These are phyloP conservation scores for Heteropelma amictum DNA, from an alignment of 2,888 invertebrate genomes.

Conservation along the genomic window DNA sequence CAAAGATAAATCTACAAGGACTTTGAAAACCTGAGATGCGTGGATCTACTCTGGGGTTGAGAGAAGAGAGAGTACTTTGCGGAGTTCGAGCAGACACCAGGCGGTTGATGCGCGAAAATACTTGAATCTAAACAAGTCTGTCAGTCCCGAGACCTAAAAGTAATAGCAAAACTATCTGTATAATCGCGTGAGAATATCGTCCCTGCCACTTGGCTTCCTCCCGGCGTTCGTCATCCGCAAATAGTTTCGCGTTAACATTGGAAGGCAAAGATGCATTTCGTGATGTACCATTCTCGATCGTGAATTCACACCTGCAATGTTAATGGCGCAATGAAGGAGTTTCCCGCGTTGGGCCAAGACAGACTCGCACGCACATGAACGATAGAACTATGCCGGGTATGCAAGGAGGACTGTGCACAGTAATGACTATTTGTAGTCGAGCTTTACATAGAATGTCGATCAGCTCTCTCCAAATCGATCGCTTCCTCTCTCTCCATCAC, in stretches of 20 bases:
- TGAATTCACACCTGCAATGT: constrained; percentile 66
- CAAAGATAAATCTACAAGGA: constrained; percentile 6
- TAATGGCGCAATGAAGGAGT: constrained; percentile 71
- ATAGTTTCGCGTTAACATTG: constrained; percentile 23
- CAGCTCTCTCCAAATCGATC: not conserved
- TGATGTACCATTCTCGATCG: constrained; percentile 55
- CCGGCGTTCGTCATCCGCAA: not conserved
- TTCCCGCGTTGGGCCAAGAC: constrained; percentile 60
- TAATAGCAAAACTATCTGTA: constrained; percentile 16
- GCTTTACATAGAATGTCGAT: not conserved
- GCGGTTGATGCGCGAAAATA: constrained; percentile 22
- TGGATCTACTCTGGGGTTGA: constrained; percentile 30
- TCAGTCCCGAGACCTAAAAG: constrained; percentile 7
- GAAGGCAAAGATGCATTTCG: constrained; percentile 22
- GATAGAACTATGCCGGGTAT: not conserved
- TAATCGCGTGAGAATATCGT: constrained; percentile 42
- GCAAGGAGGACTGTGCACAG: not conserved
- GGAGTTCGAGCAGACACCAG: constrained; percentile 22
- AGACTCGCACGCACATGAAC: not conserved
- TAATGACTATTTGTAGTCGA: not conserved
- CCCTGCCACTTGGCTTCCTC: constrained; percentile 26
- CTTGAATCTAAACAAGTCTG: constrained; percentile 41
- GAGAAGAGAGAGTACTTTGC: constrained; percentile 34
- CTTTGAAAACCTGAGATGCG: not conserved
- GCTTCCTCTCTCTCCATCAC: not conserved